Conservation (phyloP, 2,797 vertebrate species). For the Smutsia gigantea region DNA sequence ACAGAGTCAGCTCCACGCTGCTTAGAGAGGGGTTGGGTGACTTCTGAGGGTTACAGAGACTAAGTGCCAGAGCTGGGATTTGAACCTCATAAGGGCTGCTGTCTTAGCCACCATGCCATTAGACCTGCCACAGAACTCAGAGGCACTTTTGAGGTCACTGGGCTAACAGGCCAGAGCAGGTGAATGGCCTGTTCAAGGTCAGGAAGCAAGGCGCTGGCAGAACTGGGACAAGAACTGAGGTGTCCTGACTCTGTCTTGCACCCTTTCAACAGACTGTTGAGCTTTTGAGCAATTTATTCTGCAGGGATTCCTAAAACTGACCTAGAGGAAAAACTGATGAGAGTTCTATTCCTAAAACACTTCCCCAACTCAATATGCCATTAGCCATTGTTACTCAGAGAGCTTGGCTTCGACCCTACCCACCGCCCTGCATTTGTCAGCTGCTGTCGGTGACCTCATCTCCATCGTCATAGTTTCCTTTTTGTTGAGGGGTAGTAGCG, state of each 20-base stretch:
- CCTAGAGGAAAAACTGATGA: conserved; percentile 45
- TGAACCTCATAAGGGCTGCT: not conserved
- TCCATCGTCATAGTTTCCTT: not conserved
- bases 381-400: conserved; percentile 8
- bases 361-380: conserved; percentile 46
- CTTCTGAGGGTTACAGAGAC: not conserved
- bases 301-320: conserved; percentile 52
- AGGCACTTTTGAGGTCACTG: not conserved
- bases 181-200: not conserved
- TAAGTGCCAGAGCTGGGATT: not conserved
- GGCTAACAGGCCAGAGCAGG: accelerated
- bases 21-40: not conserved
- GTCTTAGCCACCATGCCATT: not conserved
- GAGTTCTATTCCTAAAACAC: conserved; percentile 57
- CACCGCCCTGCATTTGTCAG: not conserved
- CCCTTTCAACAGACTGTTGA: not conserved
- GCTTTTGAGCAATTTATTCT: not conserved
- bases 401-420: not conserved
- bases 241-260: not conserved
- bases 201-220: not conserved
- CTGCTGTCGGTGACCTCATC: conserved; percentile 42
- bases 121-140: not conserved
- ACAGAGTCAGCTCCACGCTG: not conserved
- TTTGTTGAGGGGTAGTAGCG: not conserved
- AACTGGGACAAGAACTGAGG: not conserved